Percentiles rank a stretch among this genome's conserved stretches.
Conservation (phyloP, 1,140 invertebrate species). For the Melanaphis sacchari region DNA sequence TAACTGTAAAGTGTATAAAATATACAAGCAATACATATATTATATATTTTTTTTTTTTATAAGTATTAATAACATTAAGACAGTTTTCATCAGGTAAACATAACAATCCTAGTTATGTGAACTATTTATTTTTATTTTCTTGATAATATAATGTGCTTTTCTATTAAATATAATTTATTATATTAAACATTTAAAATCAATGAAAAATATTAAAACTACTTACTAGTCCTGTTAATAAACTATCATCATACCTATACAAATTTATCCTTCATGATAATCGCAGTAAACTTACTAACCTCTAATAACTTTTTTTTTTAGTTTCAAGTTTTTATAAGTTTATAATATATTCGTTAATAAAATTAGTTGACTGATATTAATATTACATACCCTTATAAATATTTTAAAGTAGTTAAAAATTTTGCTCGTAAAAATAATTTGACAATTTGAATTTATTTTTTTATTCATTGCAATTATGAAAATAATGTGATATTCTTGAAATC, state of each 20-base stretch:
- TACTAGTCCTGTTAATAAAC: background rate
- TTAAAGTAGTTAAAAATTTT: no score
- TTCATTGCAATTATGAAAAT: background rate
- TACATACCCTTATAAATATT: no score
- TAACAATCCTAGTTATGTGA: background rate
- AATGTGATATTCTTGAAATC: background rate
- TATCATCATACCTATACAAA: background rate
- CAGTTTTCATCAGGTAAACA: background rate
- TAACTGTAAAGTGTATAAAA: background rate
- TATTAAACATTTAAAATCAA: background rate
- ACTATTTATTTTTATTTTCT: background rate
- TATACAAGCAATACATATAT: background rate
- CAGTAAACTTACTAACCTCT: background rate
- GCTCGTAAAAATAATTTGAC: background rate
- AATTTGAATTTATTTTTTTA: background rate
- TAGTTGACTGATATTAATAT: no score
- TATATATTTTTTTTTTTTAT: background rate
- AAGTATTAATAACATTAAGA: background rate
- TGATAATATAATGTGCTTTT: background rate
- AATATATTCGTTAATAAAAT: background rate
- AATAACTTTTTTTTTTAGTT: background rate
- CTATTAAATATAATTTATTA: background rate
- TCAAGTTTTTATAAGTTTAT: background rate
- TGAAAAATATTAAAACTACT: background rate
- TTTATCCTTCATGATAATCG: background rate